A percentile compares a stretch with the other conserved stretches of the same genome.
Evolutionary conservation across 2,113 vertebrate species (phyloP).

Genomic region (Mesitornis unicolor): DNA sequence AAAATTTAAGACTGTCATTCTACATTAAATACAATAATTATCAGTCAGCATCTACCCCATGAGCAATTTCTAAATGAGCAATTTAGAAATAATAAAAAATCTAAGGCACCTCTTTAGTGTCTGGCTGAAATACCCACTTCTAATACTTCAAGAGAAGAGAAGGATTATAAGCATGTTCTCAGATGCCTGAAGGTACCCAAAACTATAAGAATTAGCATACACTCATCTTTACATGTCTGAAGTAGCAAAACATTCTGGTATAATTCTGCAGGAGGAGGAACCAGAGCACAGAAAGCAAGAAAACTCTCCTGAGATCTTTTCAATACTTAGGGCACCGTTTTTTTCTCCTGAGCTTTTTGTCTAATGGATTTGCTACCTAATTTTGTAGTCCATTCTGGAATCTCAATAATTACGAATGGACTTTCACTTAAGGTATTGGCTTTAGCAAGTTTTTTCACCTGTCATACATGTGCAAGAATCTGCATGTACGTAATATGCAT

Average conservation of each 20-base stretch:
- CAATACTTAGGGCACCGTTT: not conserved
- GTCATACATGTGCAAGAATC: not conserved
- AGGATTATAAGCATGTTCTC: not conserved
- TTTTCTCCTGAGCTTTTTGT: not conserved
- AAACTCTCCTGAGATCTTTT: not conserved
- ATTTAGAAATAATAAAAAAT: not conserved
- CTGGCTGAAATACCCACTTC: not conserved
- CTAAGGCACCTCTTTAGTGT: not conserved
- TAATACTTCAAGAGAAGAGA: not conserved
- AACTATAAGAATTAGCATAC: not conserved
- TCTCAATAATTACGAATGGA: not conserved
- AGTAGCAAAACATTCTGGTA: not conserved
- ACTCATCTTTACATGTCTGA: not conserved
- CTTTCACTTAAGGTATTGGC: not conserved
- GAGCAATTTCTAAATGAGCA: not conserved
- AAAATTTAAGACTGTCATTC: not conserved
- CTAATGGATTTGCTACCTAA: not conserved
- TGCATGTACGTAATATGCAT: rapidly evolving
- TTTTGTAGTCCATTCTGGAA: not conserved
- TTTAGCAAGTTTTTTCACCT: not conserved
- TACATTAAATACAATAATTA: not conserved
- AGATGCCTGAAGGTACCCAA: not conserved
- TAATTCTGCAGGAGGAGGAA: not conserved
- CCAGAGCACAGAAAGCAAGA: not conserved
- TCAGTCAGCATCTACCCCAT: not conserved